Percentiles rank a stretch among this genome's conserved stretches.
phyloP scores from a whole-genome alignment of 2,888 invertebrate genomes.

The Drosophila affinis region DNA sequence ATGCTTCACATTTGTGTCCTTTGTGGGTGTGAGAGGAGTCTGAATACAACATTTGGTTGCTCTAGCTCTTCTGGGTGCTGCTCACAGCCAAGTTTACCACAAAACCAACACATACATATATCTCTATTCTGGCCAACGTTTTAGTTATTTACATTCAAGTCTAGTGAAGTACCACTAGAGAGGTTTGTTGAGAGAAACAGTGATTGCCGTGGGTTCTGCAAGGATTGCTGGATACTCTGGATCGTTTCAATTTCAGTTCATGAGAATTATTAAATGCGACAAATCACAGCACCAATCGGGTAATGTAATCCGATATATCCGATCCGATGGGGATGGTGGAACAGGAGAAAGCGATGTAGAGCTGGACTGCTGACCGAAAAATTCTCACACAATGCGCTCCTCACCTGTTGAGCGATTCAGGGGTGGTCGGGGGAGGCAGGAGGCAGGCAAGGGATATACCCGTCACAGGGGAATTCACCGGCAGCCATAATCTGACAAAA shows the following conservation, averaged over 20 bases:
- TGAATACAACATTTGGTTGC: no score
- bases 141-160: no score
- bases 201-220: neutral
- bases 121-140: no score
- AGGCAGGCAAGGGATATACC: constrained; percentile 36
- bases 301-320: constrained; percentile 64
- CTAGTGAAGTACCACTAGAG: no score
- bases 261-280: constrained; percentile 70
- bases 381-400: constrained; percentile 70
- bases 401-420: constrained; percentile 73
- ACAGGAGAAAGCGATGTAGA: constrained; percentile 47
- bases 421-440: constrained; percentile 13
- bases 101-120: no score
- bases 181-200: neutral
- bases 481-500: constrained; percentile 72
- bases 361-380: constrained; percentile 41
- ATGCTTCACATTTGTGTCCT: no score
- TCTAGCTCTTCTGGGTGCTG: no score
- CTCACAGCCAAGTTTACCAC: no score
- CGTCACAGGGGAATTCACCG: constrained; percentile 51
- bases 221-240: neutral
- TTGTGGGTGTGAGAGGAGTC: no score
- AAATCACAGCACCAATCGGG: constrained; percentile 75
- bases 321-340: constrained; percentile 30
- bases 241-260: constrained; percentile 62